Conservation (phyloP, 2,888 invertebrate genomes). For the Octonoba sinensis region DNA sequence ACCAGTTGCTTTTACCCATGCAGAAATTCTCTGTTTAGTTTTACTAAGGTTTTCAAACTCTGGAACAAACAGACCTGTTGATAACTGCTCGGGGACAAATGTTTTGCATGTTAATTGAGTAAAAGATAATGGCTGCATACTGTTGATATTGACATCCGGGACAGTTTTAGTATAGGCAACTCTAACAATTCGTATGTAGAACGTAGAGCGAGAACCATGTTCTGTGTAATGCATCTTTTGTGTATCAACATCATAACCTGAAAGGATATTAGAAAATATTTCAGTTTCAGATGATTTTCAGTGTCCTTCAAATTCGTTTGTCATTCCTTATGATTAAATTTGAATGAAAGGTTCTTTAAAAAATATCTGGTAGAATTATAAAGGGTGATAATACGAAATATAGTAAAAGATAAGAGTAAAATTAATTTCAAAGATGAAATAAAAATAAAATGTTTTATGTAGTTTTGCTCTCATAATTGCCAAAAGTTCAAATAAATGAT, state of each 20-base stretch:
- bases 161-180: conserved; percentile 59
- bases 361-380: background rate
- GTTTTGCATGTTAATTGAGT: conserved; percentile 59
- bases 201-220: conserved; percentile 60
- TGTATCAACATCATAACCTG: conserved; percentile 52
- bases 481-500: too few species aligned
- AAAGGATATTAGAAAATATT: background rate
- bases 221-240: conserved; percentile 65
- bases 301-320: too few species aligned
- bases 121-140: background rate
- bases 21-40: conserved; percentile 56
- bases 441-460: too few species aligned
- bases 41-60: conserved; percentile 58
- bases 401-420: too few species aligned
- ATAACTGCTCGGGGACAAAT: conserved; percentile 61
- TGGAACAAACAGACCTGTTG: conserved; percentile 42
- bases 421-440: too few species aligned
- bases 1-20: conserved; percentile 65
- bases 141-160: background rate
- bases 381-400: too few species aligned
- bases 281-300: too few species aligned
- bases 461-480: too few species aligned
- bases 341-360: background rate
- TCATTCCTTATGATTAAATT: too few species aligned
- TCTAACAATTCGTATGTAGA: conserved; percentile 66